phyloP scores from a whole-genome alignment of 2,888 invertebrate species.

The Drosophila longiperda region DNA sequence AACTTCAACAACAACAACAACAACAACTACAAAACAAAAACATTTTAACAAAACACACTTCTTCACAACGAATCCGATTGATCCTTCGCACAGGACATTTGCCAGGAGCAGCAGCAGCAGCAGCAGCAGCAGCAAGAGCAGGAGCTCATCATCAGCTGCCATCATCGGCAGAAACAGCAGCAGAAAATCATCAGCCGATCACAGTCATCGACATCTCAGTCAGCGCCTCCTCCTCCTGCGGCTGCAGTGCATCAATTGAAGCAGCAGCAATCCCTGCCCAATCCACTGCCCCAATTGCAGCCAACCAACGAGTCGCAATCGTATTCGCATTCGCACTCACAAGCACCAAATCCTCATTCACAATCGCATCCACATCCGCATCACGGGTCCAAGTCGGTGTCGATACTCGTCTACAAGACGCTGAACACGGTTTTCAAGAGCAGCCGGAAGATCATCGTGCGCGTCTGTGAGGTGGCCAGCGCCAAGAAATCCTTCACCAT shows the following conservation, averaged over 20 bases:
- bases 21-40: slow-evolving; percentile 35
- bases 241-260: slow-evolving; percentile 80
- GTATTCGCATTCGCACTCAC: slow-evolving; percentile 35
- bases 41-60: slow-evolving; percentile 30
- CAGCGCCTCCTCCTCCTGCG: slow-evolving; percentile 71
- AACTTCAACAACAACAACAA: slow-evolving; percentile 34
- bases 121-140: slow-evolving; percentile 73
- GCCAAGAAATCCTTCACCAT: slow-evolving; percentile 86
- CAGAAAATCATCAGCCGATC: slow-evolving; percentile 82
- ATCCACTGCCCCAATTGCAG: slow-evolving; percentile 68
- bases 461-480: slow-evolving; percentile 85
- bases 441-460: slow-evolving; percentile 85
- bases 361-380: slow-evolving; percentile 33
- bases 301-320: slow-evolving; percentile 42
- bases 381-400: slow-evolving; percentile 83
- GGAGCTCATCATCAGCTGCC: slow-evolving; percentile 81
- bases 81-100: slow-evolving; percentile 74
- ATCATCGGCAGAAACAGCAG: slow-evolving; percentile 50
- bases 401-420: slow-evolving; percentile 85
- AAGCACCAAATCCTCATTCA: slow-evolving; percentile 54
- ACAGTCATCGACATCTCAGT: slow-evolving; percentile 80
- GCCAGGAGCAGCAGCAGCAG: slow-evolving; percentile 71
- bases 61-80: slow-evolving; percentile 31
- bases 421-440: slow-evolving; percentile 85
- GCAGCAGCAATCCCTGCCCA: slow-evolving; percentile 82